Percentiles rank a stretch among this genome's conserved stretches.
phyloP scores from a whole-genome alignment of 2,888 invertebrate genomes.

The Dromius quadrimaculatus region DNA sequence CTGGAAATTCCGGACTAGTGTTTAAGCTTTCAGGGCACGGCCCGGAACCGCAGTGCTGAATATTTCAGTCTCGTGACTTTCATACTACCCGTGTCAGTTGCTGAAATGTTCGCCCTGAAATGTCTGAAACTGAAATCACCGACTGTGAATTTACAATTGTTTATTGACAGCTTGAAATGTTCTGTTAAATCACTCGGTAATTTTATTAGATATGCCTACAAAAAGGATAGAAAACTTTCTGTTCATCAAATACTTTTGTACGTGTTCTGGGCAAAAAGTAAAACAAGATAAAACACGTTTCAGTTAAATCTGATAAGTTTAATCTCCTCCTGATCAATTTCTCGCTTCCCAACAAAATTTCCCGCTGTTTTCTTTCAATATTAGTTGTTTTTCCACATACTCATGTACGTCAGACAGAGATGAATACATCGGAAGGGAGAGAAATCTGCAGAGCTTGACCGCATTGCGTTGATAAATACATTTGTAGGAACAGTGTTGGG shows the following conservation, averaged over 20 bases:
- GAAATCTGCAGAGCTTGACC: conserved; percentile 14
- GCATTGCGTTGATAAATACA: conserved; percentile 24
- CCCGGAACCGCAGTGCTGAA: conserved; percentile 15
- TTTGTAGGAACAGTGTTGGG: too few relatives aligned
- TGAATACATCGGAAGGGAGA: neutral
- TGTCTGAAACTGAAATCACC: conserved; percentile 12
- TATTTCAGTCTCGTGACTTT: conserved; percentile 33
- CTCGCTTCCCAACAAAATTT: too few relatives aligned
- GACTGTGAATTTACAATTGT: too few relatives aligned
- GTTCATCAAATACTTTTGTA: too few relatives aligned
- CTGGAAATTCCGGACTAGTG: conserved; percentile 7
- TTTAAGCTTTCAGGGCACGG: conserved; percentile 12
- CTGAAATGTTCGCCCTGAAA: conserved; percentile 7
- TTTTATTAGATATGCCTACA: too few relatives aligned
- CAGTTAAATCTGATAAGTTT: too few relatives aligned
- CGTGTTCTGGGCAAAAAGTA: too few relatives aligned
- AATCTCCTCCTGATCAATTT: too few relatives aligned
- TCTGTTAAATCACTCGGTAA: too few relatives aligned
- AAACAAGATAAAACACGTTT: too few relatives aligned
- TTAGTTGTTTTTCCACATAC: neutral
- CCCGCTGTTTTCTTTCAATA: neutral
- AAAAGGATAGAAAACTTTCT: too few relatives aligned
- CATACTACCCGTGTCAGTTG: conserved; percentile 21
- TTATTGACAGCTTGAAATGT: too few relatives aligned
- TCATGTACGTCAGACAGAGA: neutral